A percentile compares a stretch with the other conserved stretches of the same genome.
These are phyloP conservation scores for Euzophera pinguis DNA, from an alignment of 2,888 invertebrate genomes.

Conservation along the genomic window DNA sequence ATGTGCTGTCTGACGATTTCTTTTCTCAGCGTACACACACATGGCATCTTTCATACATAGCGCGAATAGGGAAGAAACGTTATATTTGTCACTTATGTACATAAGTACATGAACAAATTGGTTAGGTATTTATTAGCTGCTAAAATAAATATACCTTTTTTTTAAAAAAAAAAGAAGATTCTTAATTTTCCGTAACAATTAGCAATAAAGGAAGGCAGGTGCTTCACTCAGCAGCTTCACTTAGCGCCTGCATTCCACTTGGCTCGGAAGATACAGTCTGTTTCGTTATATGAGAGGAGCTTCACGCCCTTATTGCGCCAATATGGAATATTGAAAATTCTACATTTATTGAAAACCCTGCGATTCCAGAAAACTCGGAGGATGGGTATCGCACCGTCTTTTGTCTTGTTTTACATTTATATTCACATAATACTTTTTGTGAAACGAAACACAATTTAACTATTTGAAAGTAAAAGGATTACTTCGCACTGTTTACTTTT, in stretches of 20 bases:
- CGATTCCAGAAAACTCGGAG: background rate
- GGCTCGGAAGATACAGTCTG: background rate
- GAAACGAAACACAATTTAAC: background rate
- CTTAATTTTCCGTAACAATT: no score
- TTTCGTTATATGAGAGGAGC: background rate
- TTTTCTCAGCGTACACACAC: no score
- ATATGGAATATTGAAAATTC: slow-evolving; percentile 9
- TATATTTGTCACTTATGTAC: no score
- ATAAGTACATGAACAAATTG: no score
- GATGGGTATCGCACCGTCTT: background rate
- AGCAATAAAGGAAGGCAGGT: background rate
- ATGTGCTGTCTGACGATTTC: no score
- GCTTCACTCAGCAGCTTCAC: background rate
- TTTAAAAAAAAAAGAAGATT: no score
- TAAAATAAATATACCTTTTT: no score
- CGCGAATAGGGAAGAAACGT: no score
- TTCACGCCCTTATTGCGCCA: slow-evolving; percentile 6
- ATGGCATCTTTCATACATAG: no score
- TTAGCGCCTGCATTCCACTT: background rate
- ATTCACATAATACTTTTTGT: background rate
- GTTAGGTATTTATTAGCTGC: no score
- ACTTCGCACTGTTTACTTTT: no score
- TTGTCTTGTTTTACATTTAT: background rate
- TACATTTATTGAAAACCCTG: slow-evolving; percentile 13
- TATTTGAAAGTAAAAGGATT: no score